A percentile compares a stretch with the other conserved stretches of the same genome.
Evolutionary conservation across 2,113 vertebrate species (phyloP).

Genomic region (Micromys minutus): DNA sequence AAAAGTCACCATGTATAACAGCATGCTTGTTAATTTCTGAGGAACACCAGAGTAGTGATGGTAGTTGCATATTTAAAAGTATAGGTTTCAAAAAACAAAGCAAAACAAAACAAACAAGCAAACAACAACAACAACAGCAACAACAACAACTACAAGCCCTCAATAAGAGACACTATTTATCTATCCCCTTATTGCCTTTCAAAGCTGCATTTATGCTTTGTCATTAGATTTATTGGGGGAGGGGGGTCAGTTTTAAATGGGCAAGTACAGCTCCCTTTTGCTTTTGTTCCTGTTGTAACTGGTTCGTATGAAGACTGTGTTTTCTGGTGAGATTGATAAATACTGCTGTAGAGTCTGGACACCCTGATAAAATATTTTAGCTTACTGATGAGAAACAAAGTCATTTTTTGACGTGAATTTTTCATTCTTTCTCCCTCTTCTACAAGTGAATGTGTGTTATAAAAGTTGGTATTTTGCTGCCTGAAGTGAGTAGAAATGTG

Average conservation of each 20-base stretch:
- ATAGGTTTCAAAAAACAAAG: neutral
- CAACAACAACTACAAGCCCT: neutral
- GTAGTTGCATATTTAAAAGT: neutral
- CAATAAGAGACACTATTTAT: conserved; percentile 24
- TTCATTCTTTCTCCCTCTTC: neutral
- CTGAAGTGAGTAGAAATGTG: neutral
- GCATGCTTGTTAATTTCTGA: neutral
- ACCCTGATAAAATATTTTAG: neutral
- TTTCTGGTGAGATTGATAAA: neutral
- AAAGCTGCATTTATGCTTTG: neutral
- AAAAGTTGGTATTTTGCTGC: neutral
- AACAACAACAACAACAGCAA: neutral
- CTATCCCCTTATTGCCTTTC: neutral
- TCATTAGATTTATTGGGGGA: neutral
- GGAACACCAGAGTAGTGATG: neutral
- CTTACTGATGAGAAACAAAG: conserved; percentile 16
- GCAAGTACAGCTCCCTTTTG: neutral
- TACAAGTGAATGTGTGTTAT: neutral
- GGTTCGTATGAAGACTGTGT: neutral
- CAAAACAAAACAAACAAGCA: neutral
- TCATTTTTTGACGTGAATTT: neutral
- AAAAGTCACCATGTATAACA: fast-evolving
- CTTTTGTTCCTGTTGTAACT: neutral
- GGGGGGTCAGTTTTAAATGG: neutral
- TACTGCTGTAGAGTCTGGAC: neutral